Base-by-base conservation (phyloP, 2,113 vertebrate genomes). In the Callorhinus ursinus region DNA sequence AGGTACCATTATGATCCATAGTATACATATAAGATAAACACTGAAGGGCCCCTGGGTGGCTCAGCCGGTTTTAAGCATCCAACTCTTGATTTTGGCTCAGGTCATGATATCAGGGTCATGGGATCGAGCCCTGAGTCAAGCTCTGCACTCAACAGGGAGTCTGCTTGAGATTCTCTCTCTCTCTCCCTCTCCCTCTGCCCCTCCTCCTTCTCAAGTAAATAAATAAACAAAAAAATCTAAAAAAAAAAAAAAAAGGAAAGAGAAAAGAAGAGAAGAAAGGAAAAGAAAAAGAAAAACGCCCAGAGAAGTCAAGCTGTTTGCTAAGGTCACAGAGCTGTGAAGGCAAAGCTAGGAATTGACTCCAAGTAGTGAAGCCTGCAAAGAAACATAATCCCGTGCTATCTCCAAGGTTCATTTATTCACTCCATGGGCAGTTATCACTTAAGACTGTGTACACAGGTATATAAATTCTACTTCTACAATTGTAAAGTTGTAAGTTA, bases 391-490 rank as follows among this genome's bases (percentile, higher is more conserved):
- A 18, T 3, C 21, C 16, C 8, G 4, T 12, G 16, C 24, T n/a
- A 1, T 31, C n/a, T 79, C 33, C 46, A 9, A 61, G 36, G 46
- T 16, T 39, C 55, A 69, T 46, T 57, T 63, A 51, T 14, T 63
- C 24, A 1, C n/a, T 72, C 46, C 1, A 22, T 9, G 15, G 0
- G 1, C 24, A 5, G 5, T 12, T 18, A 8, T 61, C 61, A 76
- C 10, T 39, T 31, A 63, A 51, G n/a, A 59, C 57, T 46, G 9
- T 28, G 1, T 53, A 33, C 80, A 59, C 6, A 72, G n/a, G n/a
- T 19, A 57, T 5, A 65, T 46, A 94, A 74, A 81, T 92, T 72
- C 53, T n/a, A 57, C 12, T 67, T 76, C 63, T 19, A 81, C 28
- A 65, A 39, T 7, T 31, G 80, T 1, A 63, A 46, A 46, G 46